Evolutionary conservation across 92 coral and sea anemone genomes (phyloP).

Genomic region (Meandrina meandrites): DNA sequence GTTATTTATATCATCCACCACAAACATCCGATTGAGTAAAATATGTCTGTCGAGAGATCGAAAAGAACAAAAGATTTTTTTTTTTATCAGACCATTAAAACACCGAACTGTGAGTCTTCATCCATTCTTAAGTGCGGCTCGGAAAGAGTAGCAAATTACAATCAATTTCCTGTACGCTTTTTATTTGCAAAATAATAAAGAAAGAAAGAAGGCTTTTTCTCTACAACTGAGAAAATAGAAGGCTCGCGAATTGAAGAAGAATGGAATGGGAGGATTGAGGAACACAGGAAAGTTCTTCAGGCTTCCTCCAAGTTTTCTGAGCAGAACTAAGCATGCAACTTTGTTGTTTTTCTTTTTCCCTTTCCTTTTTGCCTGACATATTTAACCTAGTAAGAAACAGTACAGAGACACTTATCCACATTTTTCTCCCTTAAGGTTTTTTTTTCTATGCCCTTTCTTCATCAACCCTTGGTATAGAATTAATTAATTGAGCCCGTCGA

Average conservation of each 20-base stretch:
- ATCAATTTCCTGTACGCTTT: not conserved
- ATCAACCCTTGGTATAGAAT: no score
- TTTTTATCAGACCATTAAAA: not conserved
- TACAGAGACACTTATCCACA: no score
- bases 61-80: not conserved
- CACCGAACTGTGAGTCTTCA: not conserved
- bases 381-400: no score
- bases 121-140: not conserved
- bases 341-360: no score
- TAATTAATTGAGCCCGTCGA: no score
- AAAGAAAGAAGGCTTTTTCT: not conserved
- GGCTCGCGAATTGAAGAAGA: not conserved
- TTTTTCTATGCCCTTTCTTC: no score
- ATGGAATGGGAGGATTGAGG: no score
- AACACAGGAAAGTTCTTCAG: no score
- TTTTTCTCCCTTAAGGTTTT: no score
- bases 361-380: no score
- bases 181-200: not conserved
- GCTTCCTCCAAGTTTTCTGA: no score
- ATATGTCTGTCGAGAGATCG: not conserved
- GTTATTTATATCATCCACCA: not conserved
- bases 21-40: not conserved
- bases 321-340: no score
- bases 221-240: not conserved
- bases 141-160: not conserved